Base-by-base conservation (phyloP, 2,113 vertebrate species). In the Tychaedon coryphoeus region DNA sequence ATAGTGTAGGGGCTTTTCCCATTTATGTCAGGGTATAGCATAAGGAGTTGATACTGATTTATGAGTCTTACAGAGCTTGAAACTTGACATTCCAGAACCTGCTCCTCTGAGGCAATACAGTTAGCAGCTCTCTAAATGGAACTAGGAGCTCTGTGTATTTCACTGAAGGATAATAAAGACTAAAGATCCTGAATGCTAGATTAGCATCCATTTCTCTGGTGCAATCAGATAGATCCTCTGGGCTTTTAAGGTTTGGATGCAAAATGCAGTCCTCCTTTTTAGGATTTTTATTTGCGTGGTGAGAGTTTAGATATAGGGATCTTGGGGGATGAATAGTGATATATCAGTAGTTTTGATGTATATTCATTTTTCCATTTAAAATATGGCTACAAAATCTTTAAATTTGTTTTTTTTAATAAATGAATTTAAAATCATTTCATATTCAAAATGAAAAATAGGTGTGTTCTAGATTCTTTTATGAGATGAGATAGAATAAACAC, bases 11-110 rank as follows among this genome's bases (percentile, higher is more conserved):
- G 61, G 19, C 36, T 94, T 93, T 95, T 83, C n/a, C 74, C 25
- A 14, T 94, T 93, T 79, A 58, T 77, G 33, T 83, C 74, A 86
- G 28, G 2, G 17, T 90, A 25, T 64, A 79, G 70, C 60, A 53
- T n/a, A 80, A 90, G 28, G 33, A 94, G n/a, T 58, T 90, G 51
- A 83, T 92, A 56, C 31, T 88, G 78, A 95, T 96, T 95, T 88
- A 65, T 80, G 76, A 86, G 14, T 70, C n/a, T 40, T 83, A 19
- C 19, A 82, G 14, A 66, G 51, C 69, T 77, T 67, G 43, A 77
- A 90, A 80, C 56, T 76, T 88, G 47, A 45, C 58, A 79, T 86
- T 50, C 19, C 90, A 80, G 78, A 86, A 95, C 66, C n/a, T 88
- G 34, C 20, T 93, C 65, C 81, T 93, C 75, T 8, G 57, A 88